phyloP scores from a whole-genome alignment of 2,113 vertebrate species.

The Perognathus longimembris region DNA sequence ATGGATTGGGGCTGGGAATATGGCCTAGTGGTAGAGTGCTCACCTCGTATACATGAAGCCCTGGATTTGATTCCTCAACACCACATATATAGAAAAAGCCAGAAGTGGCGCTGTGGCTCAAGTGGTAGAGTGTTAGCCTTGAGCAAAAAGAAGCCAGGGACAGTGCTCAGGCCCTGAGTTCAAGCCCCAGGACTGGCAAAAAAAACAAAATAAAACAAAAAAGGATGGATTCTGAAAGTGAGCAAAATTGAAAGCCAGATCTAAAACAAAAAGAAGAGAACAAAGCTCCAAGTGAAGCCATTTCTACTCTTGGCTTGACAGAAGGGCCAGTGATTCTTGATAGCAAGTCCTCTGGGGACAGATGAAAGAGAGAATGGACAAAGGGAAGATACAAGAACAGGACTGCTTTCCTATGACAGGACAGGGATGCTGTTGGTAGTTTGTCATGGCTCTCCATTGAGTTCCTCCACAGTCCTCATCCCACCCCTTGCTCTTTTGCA shows the following conservation, averaged over 20 bases:
- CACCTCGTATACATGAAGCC: no score
- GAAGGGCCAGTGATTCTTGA: background rate
- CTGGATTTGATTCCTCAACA: no score
- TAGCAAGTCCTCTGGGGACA: background rate
- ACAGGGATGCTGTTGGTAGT: background rate
- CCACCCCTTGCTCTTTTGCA: background rate
- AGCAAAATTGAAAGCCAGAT: slow-evolving; percentile 24
- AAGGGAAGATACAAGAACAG: background rate
- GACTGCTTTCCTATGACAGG: background rate
- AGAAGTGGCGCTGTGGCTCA: no score
- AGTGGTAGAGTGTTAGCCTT: no score
- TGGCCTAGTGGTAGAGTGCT: no score
- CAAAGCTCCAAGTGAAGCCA: background rate
- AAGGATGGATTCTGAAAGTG: slow-evolving; percentile 35
- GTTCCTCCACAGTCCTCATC: background rate
- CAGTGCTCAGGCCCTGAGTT: no score
- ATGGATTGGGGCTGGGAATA: no score
- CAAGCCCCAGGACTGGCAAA: no score
- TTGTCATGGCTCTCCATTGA: background rate
- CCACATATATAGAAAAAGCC: no score
- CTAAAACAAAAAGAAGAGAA: slow-evolving; percentile 15
- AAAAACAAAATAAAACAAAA: no score
- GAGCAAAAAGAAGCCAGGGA: no score
- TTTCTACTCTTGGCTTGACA: slow-evolving; percentile 25
- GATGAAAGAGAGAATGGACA: background rate